These are phyloP conservation scores for Micoletzkya japonica DNA, from an alignment of 2,888 invertebrate species.

Conservation along the genomic window DNA sequence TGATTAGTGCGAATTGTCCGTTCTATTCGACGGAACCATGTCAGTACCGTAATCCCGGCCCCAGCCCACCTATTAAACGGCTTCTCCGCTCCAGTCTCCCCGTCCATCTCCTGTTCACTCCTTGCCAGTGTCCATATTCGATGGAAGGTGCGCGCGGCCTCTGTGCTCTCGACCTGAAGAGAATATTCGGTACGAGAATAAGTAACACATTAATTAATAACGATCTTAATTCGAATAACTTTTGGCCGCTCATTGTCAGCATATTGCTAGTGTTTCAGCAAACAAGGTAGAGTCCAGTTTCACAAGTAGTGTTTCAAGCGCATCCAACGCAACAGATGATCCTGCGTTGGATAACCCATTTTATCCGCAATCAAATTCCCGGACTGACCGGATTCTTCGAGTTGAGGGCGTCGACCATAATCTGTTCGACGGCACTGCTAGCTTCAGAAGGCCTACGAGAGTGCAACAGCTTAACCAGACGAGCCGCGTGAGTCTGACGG, in stretches of 20 bases:
- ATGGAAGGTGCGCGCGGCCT: conserved; percentile 56
- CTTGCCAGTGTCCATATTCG: conserved; percentile 56
- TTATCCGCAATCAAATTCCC: too few relatives aligned
- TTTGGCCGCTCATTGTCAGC: too few relatives aligned
- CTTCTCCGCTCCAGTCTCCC: neutral
- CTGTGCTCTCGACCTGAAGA: conserved; percentile 43
- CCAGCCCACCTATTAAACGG: conserved; percentile 27
- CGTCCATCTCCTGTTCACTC: conserved; percentile 34
- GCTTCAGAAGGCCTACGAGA: conserved; percentile 72
- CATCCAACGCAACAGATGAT: too few relatives aligned
- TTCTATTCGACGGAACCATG: too few relatives aligned
- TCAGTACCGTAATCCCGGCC: too few relatives aligned
- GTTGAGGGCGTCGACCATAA: conserved; percentile 55
- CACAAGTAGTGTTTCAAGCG: too few relatives aligned
- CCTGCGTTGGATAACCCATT: too few relatives aligned
- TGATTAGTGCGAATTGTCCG: too few relatives aligned
- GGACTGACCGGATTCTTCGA: conserved; percentile 36
- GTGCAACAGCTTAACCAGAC: conserved; percentile 79
- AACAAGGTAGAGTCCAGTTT: too few relatives aligned
- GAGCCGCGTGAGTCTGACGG: conserved; percentile 67
- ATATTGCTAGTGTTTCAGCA: too few relatives aligned
- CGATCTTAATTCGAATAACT: neutral
- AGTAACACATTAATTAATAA: neutral
- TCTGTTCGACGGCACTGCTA: conserved; percentile 64
- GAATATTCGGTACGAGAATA: neutral